phyloP scores from a whole-genome alignment of 2,888 invertebrate genomes.

The Andrena minutula region DNA sequence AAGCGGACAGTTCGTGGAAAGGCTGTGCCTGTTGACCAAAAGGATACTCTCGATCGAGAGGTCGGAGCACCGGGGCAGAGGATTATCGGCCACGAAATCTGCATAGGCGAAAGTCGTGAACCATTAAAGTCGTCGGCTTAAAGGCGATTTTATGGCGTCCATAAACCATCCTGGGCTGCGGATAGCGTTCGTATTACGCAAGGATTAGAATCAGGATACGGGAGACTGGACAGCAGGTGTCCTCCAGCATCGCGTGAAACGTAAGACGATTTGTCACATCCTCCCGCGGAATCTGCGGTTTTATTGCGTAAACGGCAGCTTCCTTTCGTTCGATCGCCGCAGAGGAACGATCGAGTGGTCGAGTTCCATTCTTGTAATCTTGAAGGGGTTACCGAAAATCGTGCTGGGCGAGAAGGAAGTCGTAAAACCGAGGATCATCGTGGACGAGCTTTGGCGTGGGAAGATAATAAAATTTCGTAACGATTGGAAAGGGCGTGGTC shows the following conservation, averaged over 20 bases:
- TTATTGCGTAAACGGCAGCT: background rate
- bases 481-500: no score
- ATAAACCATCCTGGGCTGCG: slow-evolving; percentile 71
- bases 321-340: background rate
- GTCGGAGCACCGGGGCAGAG: slow-evolving; percentile 73
- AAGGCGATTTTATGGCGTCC: slow-evolving; percentile 75
- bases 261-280: slow-evolving; percentile 2
- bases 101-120: slow-evolving; percentile 82
- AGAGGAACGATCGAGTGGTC: no score
- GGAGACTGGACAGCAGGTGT: slow-evolving; percentile 57
- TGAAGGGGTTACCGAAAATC: background rate
- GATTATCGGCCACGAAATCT: slow-evolving; percentile 82
- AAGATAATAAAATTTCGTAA: no score
- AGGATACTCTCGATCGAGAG: slow-evolving; percentile 71
- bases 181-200: slow-evolving; percentile 73
- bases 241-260: slow-evolving; percentile 37
- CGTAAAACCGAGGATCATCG: background rate
- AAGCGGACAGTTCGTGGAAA: slow-evolving; percentile 63
- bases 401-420: background rate
- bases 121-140: slow-evolving; percentile 79
- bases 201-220: slow-evolving; percentile 67
- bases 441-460: no score
- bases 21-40: slow-evolving; percentile 45
- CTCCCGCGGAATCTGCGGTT: slow-evolving; percentile 9
- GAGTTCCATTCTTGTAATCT: background rate